Evolutionary conservation across 2,113 vertebrate genomes (phyloP), one percentile per base, ranked within the genome.

Genomic region (Condylura cristata): DNA sequence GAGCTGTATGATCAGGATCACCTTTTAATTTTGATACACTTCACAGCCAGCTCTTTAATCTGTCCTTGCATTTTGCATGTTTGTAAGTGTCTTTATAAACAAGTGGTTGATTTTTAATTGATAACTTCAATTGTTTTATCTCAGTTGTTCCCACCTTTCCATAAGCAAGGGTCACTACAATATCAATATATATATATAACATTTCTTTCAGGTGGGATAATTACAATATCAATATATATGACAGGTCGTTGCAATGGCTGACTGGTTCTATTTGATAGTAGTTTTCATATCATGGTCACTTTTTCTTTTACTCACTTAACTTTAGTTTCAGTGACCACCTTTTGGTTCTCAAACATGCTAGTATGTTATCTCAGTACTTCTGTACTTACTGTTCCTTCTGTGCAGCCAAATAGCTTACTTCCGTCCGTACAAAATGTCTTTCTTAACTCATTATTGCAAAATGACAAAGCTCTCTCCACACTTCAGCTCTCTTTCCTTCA

Each of bases 261-360:
- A 3, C 30, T 8, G 1, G 2, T 10, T 12, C 1, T 13, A 2
- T 8, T 44, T 20, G 9, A 74, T 32, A 8, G 0, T 1, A 53
- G 12, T 7, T 60, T 3, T 16, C 30, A 71, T 7, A 11, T 46
- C 11, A 11, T 24, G 28, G 10, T 32, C 22, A 60, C 44, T 83
- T 51, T 61, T 28, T 83, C 63, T 72, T 11, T 20, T 5, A 37
- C 32, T 8, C 3, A 5, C 60, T 72, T 89, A 37, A 14, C 28
- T 71, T 37, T 28, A 66, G 12, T 8, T 24, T 70, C n/a, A 24
- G 13, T 39, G 3, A 11, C 22, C 37, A 37, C n/a, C 4, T 72
- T 72, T 94, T 74, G 39, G 18, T 71, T 12, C 37, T 37, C 44
- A 24, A 37, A 48, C 1, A 6, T 46, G 7, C 41, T 2, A 10